A percentile compares a stretch with the other conserved stretches of the same genome.
Conservation (phyloP, 2,797 vertebrate genomes). For the Knipowitschia caucasica region DNA sequence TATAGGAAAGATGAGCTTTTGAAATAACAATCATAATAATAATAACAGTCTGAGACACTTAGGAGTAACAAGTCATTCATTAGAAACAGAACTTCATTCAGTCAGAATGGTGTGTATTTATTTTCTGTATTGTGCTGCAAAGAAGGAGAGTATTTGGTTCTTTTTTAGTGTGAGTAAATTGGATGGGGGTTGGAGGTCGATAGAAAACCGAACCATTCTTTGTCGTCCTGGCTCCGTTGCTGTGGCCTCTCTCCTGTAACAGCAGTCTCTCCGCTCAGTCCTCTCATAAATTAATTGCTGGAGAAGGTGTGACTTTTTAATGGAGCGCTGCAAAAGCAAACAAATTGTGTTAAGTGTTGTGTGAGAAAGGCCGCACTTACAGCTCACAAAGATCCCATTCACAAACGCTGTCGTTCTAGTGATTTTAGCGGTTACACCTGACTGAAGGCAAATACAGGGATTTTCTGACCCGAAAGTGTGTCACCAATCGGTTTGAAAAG, state of each 20-base stretch:
- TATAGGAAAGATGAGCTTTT: too few species aligned
- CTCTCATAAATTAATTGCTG: slow-evolving; percentile 52
- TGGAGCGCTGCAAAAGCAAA: slow-evolving; percentile 48
- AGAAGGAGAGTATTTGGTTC: too few species aligned
- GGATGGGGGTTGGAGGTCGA: too few species aligned
- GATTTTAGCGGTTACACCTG: slow-evolving; percentile 13
- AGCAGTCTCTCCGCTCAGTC: slow-evolving; percentile 25
- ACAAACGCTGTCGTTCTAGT: slow-evolving; percentile 12
- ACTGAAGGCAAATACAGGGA: slow-evolving; percentile 11
- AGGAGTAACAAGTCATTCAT: too few species aligned
- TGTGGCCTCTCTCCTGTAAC: slow-evolving; percentile 34
- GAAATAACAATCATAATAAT: too few species aligned
- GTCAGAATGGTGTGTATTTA: too few species aligned
- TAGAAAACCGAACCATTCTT: neutral
- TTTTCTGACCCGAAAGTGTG: slow-evolving; percentile 5
- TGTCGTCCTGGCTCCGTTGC: slow-evolving; percentile 31
- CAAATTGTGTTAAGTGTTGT: slow-evolving; percentile 42
- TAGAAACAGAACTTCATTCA: too few species aligned
- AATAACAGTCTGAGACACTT: too few species aligned
- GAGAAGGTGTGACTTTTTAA: slow-evolving; percentile 55
- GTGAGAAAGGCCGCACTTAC: slow-evolving; percentile 14
- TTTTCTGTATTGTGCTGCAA: too few species aligned
- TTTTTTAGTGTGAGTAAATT: too few species aligned
- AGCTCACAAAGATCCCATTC: slow-evolving; percentile 53
- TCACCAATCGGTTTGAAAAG: slow-evolving; percentile 10